A percentile compares a stretch with the other conserved stretches of the same genome.
phyloP scores from a whole-genome alignment of 2,797 vertebrate species.

The Ciconia nigra region DNA sequence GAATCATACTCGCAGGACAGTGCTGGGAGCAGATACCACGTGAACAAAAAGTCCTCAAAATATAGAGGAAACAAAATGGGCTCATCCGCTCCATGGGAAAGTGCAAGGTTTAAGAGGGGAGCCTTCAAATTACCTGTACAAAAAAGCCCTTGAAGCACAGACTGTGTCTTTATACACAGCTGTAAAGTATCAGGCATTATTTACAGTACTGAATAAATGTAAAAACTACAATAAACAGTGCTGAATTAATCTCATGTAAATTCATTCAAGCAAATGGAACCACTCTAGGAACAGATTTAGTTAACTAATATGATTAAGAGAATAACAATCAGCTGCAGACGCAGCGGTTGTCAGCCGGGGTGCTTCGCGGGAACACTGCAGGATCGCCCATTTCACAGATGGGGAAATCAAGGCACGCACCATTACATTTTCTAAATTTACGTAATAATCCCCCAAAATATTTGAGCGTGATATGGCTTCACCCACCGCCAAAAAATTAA shows the following conservation, averaged over 20 bases:
- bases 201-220: slow-evolving; percentile 42
- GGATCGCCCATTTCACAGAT: neutral
- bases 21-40: neutral
- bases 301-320: slow-evolving; percentile 60
- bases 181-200: slow-evolving; percentile 32
- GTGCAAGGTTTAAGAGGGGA: neutral
- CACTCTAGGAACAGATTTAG: slow-evolving; percentile 53
- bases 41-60: slow-evolving; percentile 43
- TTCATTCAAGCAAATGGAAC: slow-evolving; percentile 63
- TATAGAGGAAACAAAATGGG: slow-evolving; percentile 10
- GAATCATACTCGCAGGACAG: neutral
- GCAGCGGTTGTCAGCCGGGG: neutral
- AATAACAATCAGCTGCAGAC: slow-evolving; percentile 29
- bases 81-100: neutral
- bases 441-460: neutral
- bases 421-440: neutral
- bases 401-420: neutral
- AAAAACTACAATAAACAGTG: slow-evolving; percentile 41
- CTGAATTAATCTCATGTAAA: slow-evolving; percentile 58
- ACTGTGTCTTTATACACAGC: neutral
- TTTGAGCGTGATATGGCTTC: neutral
- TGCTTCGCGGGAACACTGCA: neutral
- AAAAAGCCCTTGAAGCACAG: neutral
- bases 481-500: neutral
- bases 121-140: neutral